Conservation (phyloP, 2,797 vertebrate genomes). For the Buphagus erythrorhynchus region DNA sequence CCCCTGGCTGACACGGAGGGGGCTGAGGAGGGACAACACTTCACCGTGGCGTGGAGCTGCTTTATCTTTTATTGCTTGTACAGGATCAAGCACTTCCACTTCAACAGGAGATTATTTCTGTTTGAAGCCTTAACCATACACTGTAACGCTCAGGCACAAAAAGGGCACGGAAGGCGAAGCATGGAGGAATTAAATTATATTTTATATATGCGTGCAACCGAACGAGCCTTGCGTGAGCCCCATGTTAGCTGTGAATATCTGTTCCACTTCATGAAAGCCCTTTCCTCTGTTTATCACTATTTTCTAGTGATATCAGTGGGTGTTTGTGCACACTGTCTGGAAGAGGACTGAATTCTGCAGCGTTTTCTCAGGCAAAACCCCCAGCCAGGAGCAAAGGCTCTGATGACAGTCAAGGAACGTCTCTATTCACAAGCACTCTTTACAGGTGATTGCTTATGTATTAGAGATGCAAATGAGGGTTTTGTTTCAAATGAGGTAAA, state of each 20-base stretch:
- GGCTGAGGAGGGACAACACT: not conserved
- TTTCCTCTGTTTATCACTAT: constrained; percentile 10
- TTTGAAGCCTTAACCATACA: constrained; percentile 38
- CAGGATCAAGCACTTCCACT: constrained; percentile 42
- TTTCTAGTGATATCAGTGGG: not conserved
- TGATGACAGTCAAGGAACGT: not conserved
- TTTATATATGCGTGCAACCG: not conserved
- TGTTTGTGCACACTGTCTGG: not conserved
- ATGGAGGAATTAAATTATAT: constrained; percentile 35
- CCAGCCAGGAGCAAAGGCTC: not conserved
- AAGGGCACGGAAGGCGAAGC: not conserved
- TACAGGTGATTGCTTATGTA: constrained; percentile 40
- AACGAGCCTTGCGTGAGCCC: not conserved
- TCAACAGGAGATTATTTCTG: constrained; percentile 58
- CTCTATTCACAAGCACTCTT: constrained; percentile 27
- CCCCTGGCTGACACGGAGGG: not conserved
- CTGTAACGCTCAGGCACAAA: constrained; percentile 2
- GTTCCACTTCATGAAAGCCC: constrained; percentile 31
- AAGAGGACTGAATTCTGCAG: not conserved
- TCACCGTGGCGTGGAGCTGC: not conserved
- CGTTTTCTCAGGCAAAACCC: not conserved
- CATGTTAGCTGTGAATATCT: not conserved
- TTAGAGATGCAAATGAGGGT: constrained; percentile 11
- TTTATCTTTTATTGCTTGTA: constrained; percentile 33
- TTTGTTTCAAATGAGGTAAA: constrained; percentile 61